These are phyloP conservation scores for Siderastrea siderea DNA, from an alignment of 92 coral and sea anemone genomes.

Conservation along the genomic window DNA sequence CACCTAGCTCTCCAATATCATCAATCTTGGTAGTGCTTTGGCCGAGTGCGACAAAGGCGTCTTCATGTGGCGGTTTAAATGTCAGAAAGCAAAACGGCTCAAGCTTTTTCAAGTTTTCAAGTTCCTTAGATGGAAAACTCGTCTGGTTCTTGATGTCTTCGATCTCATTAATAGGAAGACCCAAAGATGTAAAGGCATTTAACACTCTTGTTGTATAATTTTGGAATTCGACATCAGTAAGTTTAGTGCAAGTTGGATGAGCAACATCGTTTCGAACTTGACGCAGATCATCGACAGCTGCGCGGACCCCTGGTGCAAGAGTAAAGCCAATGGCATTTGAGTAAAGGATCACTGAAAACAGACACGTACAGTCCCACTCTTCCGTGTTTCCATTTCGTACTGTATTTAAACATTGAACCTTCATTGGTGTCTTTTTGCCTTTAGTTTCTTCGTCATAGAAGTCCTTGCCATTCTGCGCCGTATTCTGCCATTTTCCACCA, in stretches of 20 bases:
- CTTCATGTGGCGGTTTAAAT: too few species aligned
- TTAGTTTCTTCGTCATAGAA: neutral
- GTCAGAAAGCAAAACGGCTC: conserved; percentile 39
- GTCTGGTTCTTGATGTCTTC: neutral
- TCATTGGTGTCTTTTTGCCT: neutral
- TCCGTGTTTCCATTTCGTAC: neutral
- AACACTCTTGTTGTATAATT: neutral
- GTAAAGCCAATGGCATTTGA: neutral
- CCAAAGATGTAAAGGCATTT: neutral
- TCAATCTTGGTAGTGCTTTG: too few species aligned
- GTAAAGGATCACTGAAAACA: neutral
- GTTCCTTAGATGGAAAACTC: neutral
- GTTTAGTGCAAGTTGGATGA: neutral
- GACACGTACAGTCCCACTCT: neutral
- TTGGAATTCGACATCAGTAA: neutral
- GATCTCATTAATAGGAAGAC: neutral
- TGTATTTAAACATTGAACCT: neutral
- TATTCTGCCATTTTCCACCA: neutral
- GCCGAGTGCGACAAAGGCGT: too few species aligned
- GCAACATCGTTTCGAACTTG: too few species aligned
- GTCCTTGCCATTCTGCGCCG: neutral
- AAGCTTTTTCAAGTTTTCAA: neutral
- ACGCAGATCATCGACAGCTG: neutral
- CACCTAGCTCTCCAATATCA: too few species aligned
- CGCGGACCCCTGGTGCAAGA: neutral